Conservation (phyloP, 2,797 vertebrate genomes). For the Cossypha heuglini region DNA sequence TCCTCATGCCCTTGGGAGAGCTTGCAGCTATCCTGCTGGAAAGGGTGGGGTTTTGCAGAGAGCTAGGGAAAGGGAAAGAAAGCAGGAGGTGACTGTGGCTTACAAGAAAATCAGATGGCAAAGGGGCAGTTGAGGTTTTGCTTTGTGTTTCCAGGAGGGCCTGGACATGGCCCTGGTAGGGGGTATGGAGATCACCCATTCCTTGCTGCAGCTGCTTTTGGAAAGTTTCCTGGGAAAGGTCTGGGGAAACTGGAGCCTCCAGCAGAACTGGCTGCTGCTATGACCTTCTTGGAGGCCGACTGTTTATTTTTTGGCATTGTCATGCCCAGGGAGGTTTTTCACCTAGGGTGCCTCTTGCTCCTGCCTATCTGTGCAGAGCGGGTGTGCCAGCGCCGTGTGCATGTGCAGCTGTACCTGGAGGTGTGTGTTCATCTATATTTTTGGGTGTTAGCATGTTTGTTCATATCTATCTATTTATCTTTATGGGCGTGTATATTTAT, state of each 20-base stretch:
- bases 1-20: neutral
- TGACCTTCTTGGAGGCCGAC: neutral
- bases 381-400: accelerated
- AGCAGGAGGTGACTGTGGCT: neutral
- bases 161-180: neutral
- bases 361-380: accelerated
- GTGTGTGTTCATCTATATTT: neutral
- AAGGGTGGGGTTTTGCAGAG: neutral
- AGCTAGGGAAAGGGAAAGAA: neutral
- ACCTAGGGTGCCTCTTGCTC: neutral
- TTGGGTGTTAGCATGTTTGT: neutral
- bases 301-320: neutral
- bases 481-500: neutral
- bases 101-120: neutral
- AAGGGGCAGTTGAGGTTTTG: neutral
- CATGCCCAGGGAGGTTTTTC: neutral
- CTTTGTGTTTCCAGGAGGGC: neutral
- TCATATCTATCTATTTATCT: neutral
- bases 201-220: neutral
- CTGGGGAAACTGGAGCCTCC: neutral
- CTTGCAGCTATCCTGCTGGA: neutral
- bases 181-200: neutral
- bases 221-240: neutral
- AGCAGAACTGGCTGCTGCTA: neutral
- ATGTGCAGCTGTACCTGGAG: accelerated